Percentiles rank a stretch among this genome's conserved stretches.
Conservation (phyloP, 2,113 vertebrate genomes). For the Eptesicus fuscus region DNA sequence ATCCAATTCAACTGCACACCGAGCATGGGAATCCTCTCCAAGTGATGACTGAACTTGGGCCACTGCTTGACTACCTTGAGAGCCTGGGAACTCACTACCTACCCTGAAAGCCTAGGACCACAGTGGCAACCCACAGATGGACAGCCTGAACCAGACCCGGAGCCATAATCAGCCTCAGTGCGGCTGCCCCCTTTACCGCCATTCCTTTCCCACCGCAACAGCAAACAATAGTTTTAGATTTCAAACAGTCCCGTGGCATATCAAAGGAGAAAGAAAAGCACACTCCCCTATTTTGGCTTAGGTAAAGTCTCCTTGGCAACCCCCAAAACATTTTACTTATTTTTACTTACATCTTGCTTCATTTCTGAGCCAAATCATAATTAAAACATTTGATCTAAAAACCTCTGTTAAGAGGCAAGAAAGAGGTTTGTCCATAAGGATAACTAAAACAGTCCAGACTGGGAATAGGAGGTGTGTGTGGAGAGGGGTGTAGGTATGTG, state of each 20-base stretch:
- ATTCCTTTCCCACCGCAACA: neutral
- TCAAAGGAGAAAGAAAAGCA: neutral
- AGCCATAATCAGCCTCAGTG: neutral
- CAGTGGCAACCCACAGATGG: neutral
- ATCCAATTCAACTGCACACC: neutral
- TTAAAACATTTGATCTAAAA: neutral
- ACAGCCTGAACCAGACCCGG: neutral
- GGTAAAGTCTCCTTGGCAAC: neutral
- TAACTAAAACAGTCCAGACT: neutral
- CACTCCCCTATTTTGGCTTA: neutral
- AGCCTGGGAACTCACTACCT: neutral
- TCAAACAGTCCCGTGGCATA: neutral
- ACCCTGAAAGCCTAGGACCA: neutral
- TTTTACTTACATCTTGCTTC: neutral
- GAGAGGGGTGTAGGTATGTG: no score
- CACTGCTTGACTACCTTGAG: neutral
- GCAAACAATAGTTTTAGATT: neutral
- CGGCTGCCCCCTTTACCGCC: neutral
- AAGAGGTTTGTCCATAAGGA: neutral
- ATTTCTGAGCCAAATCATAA: conserved; percentile 9
- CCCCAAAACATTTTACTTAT: neutral
- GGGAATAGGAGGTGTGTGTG: neutral
- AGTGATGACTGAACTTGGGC: neutral
- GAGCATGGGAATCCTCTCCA: neutral
- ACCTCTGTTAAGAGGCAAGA: neutral